Conservation (phyloP, 2,113 vertebrate genomes). For the Anseranas semipalmata region DNA sequence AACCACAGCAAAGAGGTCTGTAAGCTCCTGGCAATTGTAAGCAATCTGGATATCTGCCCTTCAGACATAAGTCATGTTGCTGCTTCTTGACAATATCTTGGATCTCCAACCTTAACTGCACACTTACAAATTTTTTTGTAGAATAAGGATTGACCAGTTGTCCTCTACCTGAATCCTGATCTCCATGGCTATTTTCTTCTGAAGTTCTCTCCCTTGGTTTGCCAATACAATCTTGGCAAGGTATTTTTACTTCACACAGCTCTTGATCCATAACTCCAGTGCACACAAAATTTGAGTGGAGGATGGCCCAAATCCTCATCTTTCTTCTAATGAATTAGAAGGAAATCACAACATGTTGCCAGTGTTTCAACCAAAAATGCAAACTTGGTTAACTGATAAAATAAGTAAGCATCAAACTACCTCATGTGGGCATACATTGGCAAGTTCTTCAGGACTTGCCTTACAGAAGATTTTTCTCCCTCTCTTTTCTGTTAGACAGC, state of each 20-base stretch:
- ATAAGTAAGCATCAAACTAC: not conserved
- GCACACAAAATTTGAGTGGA: accelerated
- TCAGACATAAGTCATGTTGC: not conserved
- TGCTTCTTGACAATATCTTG: not conserved
- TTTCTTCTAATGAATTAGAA: not conserved
- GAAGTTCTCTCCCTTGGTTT: not conserved
- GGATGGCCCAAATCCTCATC: not conserved
- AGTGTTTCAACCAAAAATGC: not conserved
- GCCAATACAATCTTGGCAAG: not conserved
- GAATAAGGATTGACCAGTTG: not conserved
- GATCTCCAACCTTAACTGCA: not conserved
- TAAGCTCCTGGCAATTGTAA: not conserved
- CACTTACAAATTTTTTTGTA: not conserved
- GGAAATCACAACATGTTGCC: not conserved
- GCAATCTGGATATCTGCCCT: not conserved
- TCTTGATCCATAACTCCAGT: not conserved
- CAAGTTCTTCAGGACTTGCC: not conserved
- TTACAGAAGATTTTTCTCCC: not conserved
- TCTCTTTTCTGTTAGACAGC: not conserved
- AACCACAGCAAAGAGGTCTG: not conserved
- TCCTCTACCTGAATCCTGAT: not conserved
- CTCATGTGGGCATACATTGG: not conserved
- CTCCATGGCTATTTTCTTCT: not conserved
- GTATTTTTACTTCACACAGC: not conserved
- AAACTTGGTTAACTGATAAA: not conserved